Conservation (phyloP, 2,113 vertebrate species). For the Oncorhynchus masou region DNA sequence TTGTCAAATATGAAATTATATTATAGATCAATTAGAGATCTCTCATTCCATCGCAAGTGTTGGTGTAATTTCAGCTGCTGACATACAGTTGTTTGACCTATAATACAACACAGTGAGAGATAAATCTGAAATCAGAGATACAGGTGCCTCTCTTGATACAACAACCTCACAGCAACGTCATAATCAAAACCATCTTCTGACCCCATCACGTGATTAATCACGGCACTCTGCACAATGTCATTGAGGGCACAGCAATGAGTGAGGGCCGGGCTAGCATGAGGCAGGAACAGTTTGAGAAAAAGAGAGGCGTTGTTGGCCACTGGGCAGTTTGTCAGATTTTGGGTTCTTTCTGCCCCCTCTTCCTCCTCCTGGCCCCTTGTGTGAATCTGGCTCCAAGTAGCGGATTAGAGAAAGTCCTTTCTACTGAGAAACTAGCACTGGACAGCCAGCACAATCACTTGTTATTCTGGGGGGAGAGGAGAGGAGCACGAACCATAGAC, state of each 20-base stretch:
- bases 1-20: not conserved
- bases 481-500: not conserved
- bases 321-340: conserved; percentile 22
- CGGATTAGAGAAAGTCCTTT: conserved; percentile 28
- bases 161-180: not conserved
- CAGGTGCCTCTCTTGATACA: not conserved
- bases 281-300: not conserved
- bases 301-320: conserved; percentile 16
- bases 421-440: conserved; percentile 22
- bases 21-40: not conserved
- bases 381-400: conserved; percentile 1
- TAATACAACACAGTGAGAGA: not conserved
- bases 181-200: not conserved
- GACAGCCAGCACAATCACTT: conserved; percentile 53
- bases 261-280: not conserved
- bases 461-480: conserved; percentile 38
- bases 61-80: not conserved
- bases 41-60: conserved; percentile 1
- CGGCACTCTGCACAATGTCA: not conserved
- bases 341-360: not conserved
- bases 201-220: not conserved
- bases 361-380: conserved; percentile 20
- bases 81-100: not conserved
- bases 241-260: not conserved
- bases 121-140: not conserved